These are phyloP conservation scores for Drosophila punjabiensis DNA, from an alignment of 1,140 invertebrate genomes.

Conservation along the genomic window DNA sequence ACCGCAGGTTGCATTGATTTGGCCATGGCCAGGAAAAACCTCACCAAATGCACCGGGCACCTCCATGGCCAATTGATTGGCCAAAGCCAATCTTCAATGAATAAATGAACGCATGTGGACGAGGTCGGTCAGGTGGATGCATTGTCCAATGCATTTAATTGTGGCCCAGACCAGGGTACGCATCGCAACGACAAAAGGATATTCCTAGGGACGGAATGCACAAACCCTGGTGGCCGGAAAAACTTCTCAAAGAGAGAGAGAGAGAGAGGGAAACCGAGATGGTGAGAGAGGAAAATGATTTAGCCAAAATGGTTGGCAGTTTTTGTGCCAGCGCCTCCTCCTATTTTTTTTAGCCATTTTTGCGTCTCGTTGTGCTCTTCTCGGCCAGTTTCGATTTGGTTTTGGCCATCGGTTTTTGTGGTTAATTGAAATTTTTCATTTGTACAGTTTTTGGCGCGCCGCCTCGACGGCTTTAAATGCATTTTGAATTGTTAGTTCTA, in stretches of 20 bases:
- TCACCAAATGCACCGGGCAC: constrained; percentile 40
- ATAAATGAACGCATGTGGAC: constrained; percentile 69
- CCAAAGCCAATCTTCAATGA: constrained; percentile 80
- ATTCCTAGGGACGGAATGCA: constrained; percentile 32
- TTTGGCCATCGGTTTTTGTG: constrained; percentile 47
- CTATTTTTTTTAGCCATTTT: constrained; percentile 17
- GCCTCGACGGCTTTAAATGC: constrained; percentile 55
- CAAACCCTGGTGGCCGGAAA: constrained; percentile 36
- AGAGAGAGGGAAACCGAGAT: constrained; percentile 33
- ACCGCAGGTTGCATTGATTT: constrained; percentile 77
- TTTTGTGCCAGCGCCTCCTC: constrained; percentile 16
- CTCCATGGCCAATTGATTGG: constrained; percentile 76
- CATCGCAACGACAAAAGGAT: constrained; percentile 59
- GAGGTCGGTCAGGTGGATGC: constrained; percentile 47
- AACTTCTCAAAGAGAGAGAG: constrained; percentile 67
- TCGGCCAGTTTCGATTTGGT: constrained; percentile 35
- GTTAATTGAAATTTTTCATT: constrained; percentile 67
- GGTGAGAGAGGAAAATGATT: constrained; percentile 44
- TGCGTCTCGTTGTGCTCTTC: constrained; percentile 22
- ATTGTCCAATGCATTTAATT: constrained; percentile 78
- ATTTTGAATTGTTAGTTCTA: constrained; percentile 54
- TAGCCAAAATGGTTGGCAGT: constrained; percentile 51
- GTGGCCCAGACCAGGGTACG: constrained; percentile 46
- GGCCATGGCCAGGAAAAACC: constrained; percentile 59
- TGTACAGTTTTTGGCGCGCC: constrained; percentile 17